phyloP scores from a whole-genome alignment of 2,113 vertebrate species.

The Sigmodon hispidus region DNA sequence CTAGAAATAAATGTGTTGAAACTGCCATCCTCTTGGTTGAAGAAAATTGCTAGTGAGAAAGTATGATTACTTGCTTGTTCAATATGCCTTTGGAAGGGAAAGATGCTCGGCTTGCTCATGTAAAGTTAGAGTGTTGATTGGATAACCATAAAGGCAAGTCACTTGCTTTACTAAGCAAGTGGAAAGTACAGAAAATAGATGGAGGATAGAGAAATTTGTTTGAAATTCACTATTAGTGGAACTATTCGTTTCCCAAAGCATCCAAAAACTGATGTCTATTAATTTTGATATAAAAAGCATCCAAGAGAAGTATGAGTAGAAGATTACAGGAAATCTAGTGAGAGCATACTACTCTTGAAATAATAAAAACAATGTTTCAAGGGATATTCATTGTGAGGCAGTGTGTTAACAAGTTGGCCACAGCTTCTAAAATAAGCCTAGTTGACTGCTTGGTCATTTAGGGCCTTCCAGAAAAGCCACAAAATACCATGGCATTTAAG shows the following conservation, averaged over 20 bases:
- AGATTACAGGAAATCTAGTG: background rate
- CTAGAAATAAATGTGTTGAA: background rate
- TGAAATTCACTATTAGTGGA: background rate
- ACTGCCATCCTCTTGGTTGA: background rate
- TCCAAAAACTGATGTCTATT: background rate
- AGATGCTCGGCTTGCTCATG: background rate
- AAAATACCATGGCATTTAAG: background rate
- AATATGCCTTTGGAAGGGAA: background rate
- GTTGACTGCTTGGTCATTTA: background rate
- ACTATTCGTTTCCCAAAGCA: fast-evolving
- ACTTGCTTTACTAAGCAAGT: background rate
- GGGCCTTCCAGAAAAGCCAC: background rate
- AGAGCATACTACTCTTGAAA: background rate
- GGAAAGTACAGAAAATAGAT: background rate
- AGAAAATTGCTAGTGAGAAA: background rate
- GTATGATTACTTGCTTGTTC: background rate
- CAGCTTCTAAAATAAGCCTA: background rate
- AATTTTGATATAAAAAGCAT: background rate
- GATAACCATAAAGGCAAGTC: background rate
- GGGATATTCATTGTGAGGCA: background rate
- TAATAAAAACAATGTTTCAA: background rate
- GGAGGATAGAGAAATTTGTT: background rate
- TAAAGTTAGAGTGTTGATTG: background rate
- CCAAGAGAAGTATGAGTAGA: background rate
- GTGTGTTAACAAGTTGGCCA: background rate